Conservation (phyloP, 2,797 vertebrate genomes). For the Hyperoplus immaculatus region DNA sequence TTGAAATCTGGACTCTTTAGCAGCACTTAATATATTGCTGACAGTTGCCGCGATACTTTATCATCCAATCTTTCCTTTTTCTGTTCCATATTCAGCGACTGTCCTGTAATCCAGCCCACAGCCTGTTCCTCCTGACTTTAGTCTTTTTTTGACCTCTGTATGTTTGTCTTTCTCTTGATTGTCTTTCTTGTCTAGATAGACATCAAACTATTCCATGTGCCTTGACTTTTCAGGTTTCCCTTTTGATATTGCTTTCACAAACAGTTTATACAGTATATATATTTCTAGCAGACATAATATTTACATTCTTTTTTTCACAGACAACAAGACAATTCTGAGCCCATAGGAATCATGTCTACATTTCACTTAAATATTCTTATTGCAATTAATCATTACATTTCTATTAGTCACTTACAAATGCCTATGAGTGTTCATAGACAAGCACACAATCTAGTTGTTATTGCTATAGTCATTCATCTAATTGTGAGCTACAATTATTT, state of each 20-base stretch:
- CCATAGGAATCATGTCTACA: not conserved
- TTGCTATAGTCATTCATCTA: not conserved
- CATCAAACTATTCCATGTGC: not conserved
- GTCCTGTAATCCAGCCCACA: constrained; percentile 12
- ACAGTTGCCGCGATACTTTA: constrained; percentile 40
- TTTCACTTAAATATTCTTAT: not conserved
- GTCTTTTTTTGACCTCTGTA: constrained; percentile 4
- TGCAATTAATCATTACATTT: not conserved
- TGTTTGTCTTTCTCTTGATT: constrained; percentile 12
- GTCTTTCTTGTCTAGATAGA: not conserved
- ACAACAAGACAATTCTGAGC: not conserved
- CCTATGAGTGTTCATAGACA: not conserved
- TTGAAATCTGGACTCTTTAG: constrained; percentile 29
- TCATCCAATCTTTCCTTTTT: constrained; percentile 29
- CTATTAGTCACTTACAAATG: not conserved
- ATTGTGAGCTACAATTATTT: constrained; percentile 8
- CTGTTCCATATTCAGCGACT: constrained; percentile 34
- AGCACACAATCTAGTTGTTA: not conserved
- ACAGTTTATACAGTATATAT: not conserved
- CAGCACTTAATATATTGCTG: constrained; percentile 35
- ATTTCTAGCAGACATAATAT: not conserved
- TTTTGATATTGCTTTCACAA: not conserved
- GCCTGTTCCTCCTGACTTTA: constrained; percentile 14
- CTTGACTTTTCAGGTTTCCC: not conserved
- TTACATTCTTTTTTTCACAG: not conserved